These are phyloP conservation scores for Pygoscelis antarcticus DNA, from an alignment of 2,113 vertebrate genomes.

Conservation along the genomic window DNA sequence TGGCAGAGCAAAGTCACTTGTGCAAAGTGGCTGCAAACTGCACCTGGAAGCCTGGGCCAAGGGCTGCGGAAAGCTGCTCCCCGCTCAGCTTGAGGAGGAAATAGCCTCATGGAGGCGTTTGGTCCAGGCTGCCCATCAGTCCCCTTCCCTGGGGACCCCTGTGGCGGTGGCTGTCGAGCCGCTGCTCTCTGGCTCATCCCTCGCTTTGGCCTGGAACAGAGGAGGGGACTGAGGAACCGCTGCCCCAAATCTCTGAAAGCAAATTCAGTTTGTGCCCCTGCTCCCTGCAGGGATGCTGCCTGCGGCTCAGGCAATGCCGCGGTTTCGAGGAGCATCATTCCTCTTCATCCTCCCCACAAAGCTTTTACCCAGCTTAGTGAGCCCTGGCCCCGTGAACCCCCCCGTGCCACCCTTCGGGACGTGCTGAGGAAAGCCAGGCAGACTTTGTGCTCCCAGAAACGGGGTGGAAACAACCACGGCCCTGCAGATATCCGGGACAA, in stretches of 20 bases:
- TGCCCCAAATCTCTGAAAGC: not conserved
- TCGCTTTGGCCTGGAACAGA: not conserved
- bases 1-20: not conserved
- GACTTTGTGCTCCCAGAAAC: not conserved
- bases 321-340: not conserved
- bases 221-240: not conserved
- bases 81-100: not conserved
- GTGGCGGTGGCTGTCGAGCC: fast-evolving
- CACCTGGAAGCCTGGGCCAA: not conserved
- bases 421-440: not conserved
- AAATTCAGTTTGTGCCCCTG: fast-evolving
- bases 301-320: not conserved
- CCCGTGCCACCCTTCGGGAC: fast-evolving
- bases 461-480: not conserved
- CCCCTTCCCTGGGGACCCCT: not conserved
- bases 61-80: not conserved
- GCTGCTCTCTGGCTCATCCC: not conserved
- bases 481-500: fast-evolving
- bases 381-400: not conserved
- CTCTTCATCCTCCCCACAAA: not conserved
- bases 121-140: not conserved
- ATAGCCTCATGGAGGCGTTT: fast-evolving
- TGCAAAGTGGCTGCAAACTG: not conserved
- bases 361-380: not conserved
- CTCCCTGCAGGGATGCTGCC: not conserved